Conservation (phyloP, 1,140 invertebrate genomes). For the Elysia chlorotica region DNA sequence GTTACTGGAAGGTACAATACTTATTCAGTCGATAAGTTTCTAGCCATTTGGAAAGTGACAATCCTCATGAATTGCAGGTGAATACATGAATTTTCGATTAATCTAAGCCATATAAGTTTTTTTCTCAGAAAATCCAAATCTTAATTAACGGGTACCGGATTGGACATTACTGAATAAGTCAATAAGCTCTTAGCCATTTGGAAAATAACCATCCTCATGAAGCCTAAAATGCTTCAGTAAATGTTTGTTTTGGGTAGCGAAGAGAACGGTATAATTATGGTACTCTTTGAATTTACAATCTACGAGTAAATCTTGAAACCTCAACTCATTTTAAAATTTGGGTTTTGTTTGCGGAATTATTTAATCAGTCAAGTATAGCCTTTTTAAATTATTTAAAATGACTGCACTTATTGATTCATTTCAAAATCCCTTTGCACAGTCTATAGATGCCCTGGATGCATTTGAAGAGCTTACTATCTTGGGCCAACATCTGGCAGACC, state of each 20-base stretch:
- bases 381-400: background rate
- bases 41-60: no score
- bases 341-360: background rate
- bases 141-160: no score
- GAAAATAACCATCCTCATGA: no score
- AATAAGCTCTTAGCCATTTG: no score
- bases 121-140: no score
- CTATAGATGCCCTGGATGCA: slow-evolving; percentile 81
- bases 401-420: background rate
- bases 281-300: background rate
- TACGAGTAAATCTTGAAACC: background rate
- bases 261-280: background rate
- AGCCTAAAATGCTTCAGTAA: no score
- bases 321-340: background rate
- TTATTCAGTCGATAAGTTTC: no score
- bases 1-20: no score
- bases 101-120: no score
- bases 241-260: background rate
- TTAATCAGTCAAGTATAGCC: background rate
- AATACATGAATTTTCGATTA: no score
- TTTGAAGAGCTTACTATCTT: slow-evolving; percentile 82
- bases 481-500: slow-evolving; percentile 83
- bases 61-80: no score
- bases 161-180: no score
- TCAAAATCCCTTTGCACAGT: slow-evolving; percentile 62